Evolutionary conservation across 1,140 invertebrate genomes (phyloP), one percentile per base, ranked within the genome.

Genomic region (Leptopilina boulardi): DNA sequence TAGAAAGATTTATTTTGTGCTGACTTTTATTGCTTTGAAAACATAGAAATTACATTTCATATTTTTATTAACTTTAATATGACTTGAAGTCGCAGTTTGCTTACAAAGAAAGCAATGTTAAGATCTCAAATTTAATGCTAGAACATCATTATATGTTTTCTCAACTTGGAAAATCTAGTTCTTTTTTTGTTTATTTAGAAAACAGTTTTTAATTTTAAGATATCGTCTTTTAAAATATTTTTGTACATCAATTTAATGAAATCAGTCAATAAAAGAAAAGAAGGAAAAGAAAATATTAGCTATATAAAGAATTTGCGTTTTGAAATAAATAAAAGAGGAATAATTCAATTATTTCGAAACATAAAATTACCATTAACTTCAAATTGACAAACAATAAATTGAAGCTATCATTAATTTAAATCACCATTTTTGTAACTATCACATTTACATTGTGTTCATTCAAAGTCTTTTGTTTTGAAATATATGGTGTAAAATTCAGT

Each of bases 21-120:
- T 51, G n/a, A 3, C 47, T 51, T 51, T 51, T n/a, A 18, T 18
- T 51, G 18, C 15, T 18, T 51, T 51, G 5, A 51, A 47, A 51
- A 18, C 13, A 51, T 51, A 51, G 18, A 51, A 44, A 44, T 44
- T 3, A n/a, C 2, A 44, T 15, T n/a, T n/a, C 4, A 18, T 18
- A 51, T n/a, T 18, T 51, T 51, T 18, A n/a, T 51, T 18, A 51
- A 51, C 47, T 18, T 5, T 18, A n/a, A 51, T 51, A 18, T 51
- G 18, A 4, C 47, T 15, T 47, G 4, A n/a, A 47, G 42, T 47
- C 15, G 2, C 3, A 5, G 5, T 51, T n/a, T 51, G 18, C n/a
- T 51, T 51, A 51, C 47, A 51, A 51, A 51, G 47, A 51, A 51
- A 51, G 47, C 47, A 51, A n/a, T n/a, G 13, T n/a, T 18, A 51